Evolutionary conservation across 2,113 vertebrate genomes (phyloP).

Genomic region (Thunnus maccoyii): DNA sequence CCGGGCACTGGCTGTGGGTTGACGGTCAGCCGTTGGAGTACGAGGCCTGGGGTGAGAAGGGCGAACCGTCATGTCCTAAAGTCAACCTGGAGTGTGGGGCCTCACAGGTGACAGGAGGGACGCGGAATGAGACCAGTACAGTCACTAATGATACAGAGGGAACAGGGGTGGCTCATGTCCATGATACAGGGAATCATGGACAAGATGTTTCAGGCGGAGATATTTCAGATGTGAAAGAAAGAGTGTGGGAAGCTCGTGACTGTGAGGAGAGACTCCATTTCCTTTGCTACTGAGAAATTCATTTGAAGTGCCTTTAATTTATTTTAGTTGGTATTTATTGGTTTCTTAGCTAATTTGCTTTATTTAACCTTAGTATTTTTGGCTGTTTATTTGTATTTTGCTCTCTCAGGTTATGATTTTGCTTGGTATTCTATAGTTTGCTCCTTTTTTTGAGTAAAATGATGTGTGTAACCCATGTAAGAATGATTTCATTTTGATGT

Average conservation of each 20-base stretch:
- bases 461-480: neutral
- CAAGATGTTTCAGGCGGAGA: fast-evolving
- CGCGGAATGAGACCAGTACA: no score
- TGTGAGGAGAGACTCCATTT: constrained; percentile 54
- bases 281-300: constrained; percentile 47
- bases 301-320: no score
- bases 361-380: neutral
- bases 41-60: constrained; percentile 42
- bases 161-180: fast-evolving
- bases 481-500: neutral
- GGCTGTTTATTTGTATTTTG: neutral
- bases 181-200: neutral
- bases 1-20: constrained; percentile 56
- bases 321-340: no score
- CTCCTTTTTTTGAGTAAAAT: no score
- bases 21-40: constrained; percentile 7
- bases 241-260: constrained; percentile 34
- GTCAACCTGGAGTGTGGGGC: constrained; percentile 23
- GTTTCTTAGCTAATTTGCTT: neutral
- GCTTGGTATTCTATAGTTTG: neutral
- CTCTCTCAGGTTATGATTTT: neutral
- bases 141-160: neutral
- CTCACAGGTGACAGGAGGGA: neutral
- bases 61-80: neutral
- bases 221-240: neutral